Evolutionary conservation across 2,888 invertebrate species (phyloP), one percentile per base, ranked within the genome.

Genomic region (Muscina levida): DNA sequence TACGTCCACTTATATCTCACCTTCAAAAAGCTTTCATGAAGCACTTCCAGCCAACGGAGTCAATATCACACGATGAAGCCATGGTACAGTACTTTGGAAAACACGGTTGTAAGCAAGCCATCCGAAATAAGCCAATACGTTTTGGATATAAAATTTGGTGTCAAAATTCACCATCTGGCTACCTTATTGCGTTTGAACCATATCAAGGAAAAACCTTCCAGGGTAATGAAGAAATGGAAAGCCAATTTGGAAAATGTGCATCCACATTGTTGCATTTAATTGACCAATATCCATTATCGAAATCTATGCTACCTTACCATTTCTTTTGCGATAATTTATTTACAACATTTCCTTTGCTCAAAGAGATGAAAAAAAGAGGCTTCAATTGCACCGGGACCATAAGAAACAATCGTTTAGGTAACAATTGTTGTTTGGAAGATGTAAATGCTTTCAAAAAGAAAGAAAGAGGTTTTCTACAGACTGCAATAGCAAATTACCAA

Each of bases 131-230:
- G 37, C 67, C 75, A 3, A 75, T 39, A 24, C 48, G 56, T 11
- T 75, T 79, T 74, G 74, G 57, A 26, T 75, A 75, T 17, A 79
- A 79, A 66, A 51, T 75, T 53, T 79, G 70, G 74, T 79, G 79
- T 31, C 65, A 78, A 53, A 74, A 74, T n/a, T n/a, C n/a, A n/a
- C n/a, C n/a, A n/a, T n/a, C n/a, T n/a, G n/a, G n/a, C n/a, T n/a
- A n/a, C n/a, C n/a, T n/a, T n/a, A n/a, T n/a, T n/a, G n/a, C n/a
- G n/a, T n/a, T n/a, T n/a, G n/a, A n/a, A n/a, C n/a, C 56, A 51
- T 75, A 59, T 46, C 66, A 75, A 71, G 71, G 71, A 42, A 79
- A 71, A 66, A 72, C 48, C 1, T 66, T 39, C n/a, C 31, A 72
- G 15, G 57, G 65, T 19, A 53, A 74, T 42, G 37, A 65, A 19